Conservation (phyloP, 2,797 vertebrate genomes). For the Macropodus opercularis region DNA sequence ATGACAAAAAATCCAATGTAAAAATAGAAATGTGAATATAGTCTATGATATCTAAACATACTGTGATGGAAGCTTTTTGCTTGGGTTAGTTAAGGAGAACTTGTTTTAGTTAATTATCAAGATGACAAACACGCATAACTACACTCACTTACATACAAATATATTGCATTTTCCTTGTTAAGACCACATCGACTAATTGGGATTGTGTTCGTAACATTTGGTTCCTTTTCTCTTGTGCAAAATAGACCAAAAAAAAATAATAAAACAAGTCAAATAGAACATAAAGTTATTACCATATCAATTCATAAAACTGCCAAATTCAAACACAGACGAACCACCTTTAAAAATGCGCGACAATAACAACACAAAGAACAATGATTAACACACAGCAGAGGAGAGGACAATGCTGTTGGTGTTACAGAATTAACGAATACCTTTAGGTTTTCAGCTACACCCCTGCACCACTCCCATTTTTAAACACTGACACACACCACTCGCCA, state of each 20-base stretch:
- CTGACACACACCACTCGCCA: slow-evolving; percentile 55
- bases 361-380: slow-evolving; percentile 48
- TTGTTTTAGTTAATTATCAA: slow-evolving; percentile 82
- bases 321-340: slow-evolving; percentile 68
- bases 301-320: slow-evolving; percentile 69
- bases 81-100: slow-evolving; percentile 67
- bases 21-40: slow-evolving; percentile 85
- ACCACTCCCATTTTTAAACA: slow-evolving; percentile 59
- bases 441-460: slow-evolving; percentile 42
- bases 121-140: slow-evolving; percentile 66
- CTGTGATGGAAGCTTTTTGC: slow-evolving; percentile 71
- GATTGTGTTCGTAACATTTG: slow-evolving; percentile 81
- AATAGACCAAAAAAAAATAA: slow-evolving; percentile 78
- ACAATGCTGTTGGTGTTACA: slow-evolving; percentile 48
- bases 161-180: slow-evolving; percentile 85
- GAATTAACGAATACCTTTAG: slow-evolving; percentile 39
- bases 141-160: slow-evolving; percentile 63
- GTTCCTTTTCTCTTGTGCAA: slow-evolving; percentile 84
- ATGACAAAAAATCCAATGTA: slow-evolving; percentile 81
- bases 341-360: slow-evolving; percentile 55
- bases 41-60: slow-evolving; percentile 72
- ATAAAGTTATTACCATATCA: slow-evolving; percentile 44
- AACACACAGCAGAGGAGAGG: slow-evolving; percentile 55
- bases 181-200: slow-evolving; percentile 75
- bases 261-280: slow-evolving; percentile 32